These are phyloP conservation scores for Ischnura elegans DNA, from an alignment of 2,888 invertebrate genomes.

Conservation along the genomic window DNA sequence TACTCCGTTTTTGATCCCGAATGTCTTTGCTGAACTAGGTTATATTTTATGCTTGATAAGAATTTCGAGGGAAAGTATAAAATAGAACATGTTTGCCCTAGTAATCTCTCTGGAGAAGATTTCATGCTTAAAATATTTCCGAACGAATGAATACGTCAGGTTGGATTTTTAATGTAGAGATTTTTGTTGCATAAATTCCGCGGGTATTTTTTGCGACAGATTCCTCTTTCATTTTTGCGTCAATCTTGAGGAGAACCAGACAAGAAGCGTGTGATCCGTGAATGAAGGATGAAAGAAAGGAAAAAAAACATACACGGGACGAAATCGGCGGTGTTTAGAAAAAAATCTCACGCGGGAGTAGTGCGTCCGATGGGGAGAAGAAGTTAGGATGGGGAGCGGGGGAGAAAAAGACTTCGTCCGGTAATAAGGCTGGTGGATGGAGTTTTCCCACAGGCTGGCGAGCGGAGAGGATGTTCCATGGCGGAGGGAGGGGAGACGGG, in stretches of 20 bases:
- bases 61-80: too few relatives aligned
- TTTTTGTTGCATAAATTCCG: too few relatives aligned
- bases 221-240: not conserved
- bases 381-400: not conserved
- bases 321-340: not conserved
- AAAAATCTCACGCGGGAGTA: not conserved
- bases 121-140: too few relatives aligned
- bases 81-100: too few relatives aligned
- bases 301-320: not conserved
- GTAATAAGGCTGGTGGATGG: not conserved
- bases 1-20: too few relatives aligned
- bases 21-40: too few relatives aligned
- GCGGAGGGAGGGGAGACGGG: not conserved
- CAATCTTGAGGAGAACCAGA: not conserved
- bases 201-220: too few relatives aligned
- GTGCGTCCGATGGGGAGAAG: not conserved
- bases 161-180: too few relatives aligned
- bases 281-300: not conserved
- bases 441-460: constrained; percentile 44
- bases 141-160: too few relatives aligned
- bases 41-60: too few relatives aligned
- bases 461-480: not conserved
- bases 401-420: constrained; percentile 13
- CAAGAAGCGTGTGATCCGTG: not conserved
- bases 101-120: too few relatives aligned